Evolutionary conservation across 2,888 invertebrate genomes (phyloP).

Genomic region (Drepana falcataria): DNA sequence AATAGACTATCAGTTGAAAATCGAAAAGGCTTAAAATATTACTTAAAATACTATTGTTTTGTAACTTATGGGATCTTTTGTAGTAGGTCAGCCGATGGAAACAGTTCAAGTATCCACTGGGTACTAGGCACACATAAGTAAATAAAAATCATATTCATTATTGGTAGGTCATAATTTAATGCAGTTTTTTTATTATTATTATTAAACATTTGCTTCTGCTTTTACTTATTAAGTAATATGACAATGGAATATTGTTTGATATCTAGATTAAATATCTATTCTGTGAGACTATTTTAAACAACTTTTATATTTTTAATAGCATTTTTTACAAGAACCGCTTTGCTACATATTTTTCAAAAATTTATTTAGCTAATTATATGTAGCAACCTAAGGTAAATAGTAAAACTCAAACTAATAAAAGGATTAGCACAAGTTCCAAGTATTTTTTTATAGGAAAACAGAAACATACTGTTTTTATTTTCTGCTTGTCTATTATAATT

Average conservation of each 20-base stretch:
- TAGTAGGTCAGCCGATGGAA: too few relatives aligned
- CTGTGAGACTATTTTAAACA: constrained; percentile 76
- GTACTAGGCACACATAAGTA: constrained; percentile 7
- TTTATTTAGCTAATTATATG: constrained; percentile 27
- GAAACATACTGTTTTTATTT: neutral
- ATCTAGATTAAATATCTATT: constrained; percentile 74
- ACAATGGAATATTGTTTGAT: constrained; percentile 78
- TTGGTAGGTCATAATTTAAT: constrained; percentile 79
- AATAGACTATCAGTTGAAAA: too few relatives aligned
- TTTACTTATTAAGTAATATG: constrained; percentile 72
- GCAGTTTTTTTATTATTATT: constrained; percentile 65
- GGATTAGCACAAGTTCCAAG: neutral
- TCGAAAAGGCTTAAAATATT: too few relatives aligned
- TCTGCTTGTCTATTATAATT: neutral
- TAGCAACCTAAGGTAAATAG: constrained; percentile 45
- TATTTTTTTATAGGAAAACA: neutral
- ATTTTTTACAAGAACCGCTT: constrained; percentile 66
- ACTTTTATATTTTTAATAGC: constrained; percentile 75
- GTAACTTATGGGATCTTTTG: too few relatives aligned
- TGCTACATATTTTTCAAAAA: constrained; percentile 46
- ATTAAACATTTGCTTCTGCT: constrained; percentile 74
- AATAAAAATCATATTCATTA: constrained; percentile 65
- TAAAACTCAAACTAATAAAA: constrained; percentile 28
- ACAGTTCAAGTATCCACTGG: too few relatives aligned
- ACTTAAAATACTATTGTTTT: too few relatives aligned